phyloP scores from a whole-genome alignment of 2,113 vertebrate species.

The Fukomys damarensis region DNA sequence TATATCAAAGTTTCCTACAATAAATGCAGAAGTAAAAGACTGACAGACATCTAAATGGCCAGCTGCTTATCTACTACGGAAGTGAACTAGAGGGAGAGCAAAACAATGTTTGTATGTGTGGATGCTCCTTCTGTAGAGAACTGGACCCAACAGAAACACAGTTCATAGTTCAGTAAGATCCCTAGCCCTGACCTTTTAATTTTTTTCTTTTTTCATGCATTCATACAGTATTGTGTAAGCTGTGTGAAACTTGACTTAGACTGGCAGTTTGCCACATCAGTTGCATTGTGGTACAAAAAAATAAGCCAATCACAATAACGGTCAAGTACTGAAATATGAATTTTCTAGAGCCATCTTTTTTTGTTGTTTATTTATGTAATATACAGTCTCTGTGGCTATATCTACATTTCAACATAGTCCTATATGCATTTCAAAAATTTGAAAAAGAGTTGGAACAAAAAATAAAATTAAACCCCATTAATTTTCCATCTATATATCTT shows the following conservation, averaged over 20 bases:
- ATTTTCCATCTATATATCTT: constrained; percentile 89
- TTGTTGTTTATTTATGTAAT: constrained; percentile 92
- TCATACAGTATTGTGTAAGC: constrained; percentile 99
- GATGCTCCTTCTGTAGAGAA: constrained; percentile 99
- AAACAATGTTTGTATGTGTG: constrained; percentile 90
- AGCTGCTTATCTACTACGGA: constrained; percentile 93
- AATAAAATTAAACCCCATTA: constrained; percentile 92
- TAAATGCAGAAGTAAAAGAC: constrained; percentile 89
- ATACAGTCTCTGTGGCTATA: constrained; percentile 99
- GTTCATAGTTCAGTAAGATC: constrained; percentile 99
- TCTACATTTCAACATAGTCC: constrained; percentile 97
- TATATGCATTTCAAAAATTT: constrained; percentile 98
- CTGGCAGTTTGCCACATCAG: constrained; percentile 99
- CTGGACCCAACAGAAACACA: constrained; percentile 97
- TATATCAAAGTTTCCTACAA: constrained; percentile 91
- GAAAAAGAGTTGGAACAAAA: constrained; percentile 96
- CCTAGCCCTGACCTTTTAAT: constrained; percentile 94
- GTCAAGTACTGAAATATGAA: constrained; percentile 91
- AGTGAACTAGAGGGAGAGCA: constrained; percentile 90
- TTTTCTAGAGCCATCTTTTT: constrained; percentile 97
- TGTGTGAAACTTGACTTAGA: constrained; percentile 99
- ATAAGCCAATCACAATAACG: constrained; percentile 95
- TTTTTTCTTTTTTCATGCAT: constrained; percentile 92
- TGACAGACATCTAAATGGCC: constrained; percentile 87
- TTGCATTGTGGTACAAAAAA: constrained; percentile 99